A percentile compares a stretch with the other conserved stretches of the same genome.
Evolutionary conservation across 2,888 invertebrate species (phyloP).

Genomic region (Xanthorhoe spadicearia): DNA sequence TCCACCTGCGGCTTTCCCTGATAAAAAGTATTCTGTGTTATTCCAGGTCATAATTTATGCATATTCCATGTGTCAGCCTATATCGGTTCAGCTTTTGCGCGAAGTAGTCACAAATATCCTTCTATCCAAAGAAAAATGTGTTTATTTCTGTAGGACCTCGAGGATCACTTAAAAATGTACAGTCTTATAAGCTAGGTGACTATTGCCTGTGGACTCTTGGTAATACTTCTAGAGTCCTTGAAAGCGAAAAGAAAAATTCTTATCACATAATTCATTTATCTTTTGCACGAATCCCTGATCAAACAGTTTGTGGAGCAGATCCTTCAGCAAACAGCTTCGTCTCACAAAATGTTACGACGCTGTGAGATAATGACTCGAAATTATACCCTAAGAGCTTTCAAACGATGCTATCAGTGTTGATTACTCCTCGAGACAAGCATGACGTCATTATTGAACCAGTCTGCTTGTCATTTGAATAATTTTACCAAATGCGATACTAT

Average conservation of each 20-base stretch:
- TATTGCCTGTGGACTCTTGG: not conserved
- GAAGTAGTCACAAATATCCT: too few relatives aligned
- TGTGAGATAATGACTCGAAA: constrained; percentile 30
- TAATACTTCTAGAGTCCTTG: not conserved
- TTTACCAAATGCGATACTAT: not conserved
- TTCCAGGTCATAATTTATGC: too few relatives aligned
- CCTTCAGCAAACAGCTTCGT: constrained; percentile 25
- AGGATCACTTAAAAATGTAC: too few relatives aligned
- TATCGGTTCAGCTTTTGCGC: too few relatives aligned
- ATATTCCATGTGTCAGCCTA: too few relatives aligned
- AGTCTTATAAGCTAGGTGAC: too few relatives aligned
- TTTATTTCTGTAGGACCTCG: too few relatives aligned
- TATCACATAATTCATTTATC: constrained; percentile 19
- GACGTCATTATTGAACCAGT: constrained; percentile 20
- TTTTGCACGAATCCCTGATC: constrained; percentile 21
- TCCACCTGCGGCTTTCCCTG: too few relatives aligned
- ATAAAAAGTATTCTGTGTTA: too few relatives aligned
- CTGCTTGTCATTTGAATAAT: constrained; percentile 13
- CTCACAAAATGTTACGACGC: constrained; percentile 28
- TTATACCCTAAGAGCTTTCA: constrained; percentile 33
- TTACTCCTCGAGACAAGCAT: constrained; percentile 23
- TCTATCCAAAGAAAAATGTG: too few relatives aligned
- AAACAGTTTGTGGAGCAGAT: constrained; percentile 28
- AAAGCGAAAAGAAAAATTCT: constrained; percentile 1
- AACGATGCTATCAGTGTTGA: constrained; percentile 25